Conservation (phyloP, 2,113 vertebrate species). For the Bubo bubo region DNA sequence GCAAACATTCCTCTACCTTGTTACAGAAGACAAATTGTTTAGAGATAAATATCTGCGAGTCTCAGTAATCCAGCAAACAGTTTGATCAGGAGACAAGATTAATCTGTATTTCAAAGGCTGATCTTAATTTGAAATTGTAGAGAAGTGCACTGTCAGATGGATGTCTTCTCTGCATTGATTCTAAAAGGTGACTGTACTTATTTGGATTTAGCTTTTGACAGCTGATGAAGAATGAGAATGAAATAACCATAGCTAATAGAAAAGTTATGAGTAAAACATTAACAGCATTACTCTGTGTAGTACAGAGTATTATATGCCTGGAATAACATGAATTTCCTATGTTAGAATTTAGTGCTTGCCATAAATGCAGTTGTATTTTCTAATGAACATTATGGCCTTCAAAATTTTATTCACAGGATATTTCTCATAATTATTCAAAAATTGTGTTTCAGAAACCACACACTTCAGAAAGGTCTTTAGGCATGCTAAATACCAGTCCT, state of each 20-base stretch:
- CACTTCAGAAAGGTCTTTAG: background rate
- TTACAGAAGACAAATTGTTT: background rate
- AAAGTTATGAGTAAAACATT: background rate
- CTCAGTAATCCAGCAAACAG: background rate
- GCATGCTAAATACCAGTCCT: background rate
- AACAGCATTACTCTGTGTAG: background rate
- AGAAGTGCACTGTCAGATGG: constrained; percentile 27
- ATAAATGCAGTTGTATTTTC: background rate
- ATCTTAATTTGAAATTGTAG: background rate
- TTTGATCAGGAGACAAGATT: background rate
- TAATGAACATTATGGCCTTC: background rate
- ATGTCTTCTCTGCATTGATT: background rate
- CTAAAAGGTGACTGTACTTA: background rate
- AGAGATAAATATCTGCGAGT: background rate
- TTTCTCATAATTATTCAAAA: background rate
- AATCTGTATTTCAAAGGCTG: background rate
- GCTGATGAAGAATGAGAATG: background rate
- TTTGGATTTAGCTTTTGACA: constrained; percentile 18
- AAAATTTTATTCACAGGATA: background rate
- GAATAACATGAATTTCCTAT: background rate
- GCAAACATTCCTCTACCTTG: background rate
- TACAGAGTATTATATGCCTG: background rate
- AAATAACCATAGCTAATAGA: background rate
- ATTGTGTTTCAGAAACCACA: background rate
- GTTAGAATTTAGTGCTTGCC: background rate